Evolutionary conservation across 2,888 invertebrate species (phyloP), one percentile per base, ranked within the genome.

Genomic region (Stegana nigrithorax): DNA sequence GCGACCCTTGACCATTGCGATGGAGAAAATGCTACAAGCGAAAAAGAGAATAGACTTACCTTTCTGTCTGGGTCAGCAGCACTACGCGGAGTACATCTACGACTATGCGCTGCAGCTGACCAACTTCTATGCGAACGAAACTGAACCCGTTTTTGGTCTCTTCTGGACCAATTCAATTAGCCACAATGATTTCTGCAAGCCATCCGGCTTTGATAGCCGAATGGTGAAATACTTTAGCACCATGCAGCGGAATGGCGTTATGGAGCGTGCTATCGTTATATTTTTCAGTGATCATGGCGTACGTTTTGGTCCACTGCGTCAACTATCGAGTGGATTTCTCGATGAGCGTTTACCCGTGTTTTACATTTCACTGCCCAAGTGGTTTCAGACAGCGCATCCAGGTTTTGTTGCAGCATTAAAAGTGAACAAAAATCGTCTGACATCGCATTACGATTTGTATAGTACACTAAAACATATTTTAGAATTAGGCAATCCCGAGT

Each of bases 131-230:
- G 86, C 86, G 64, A 12, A 10, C 0, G 8, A 87, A n/a, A n/a
- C n/a, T 29, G 83, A 88, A 1, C 88, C 90, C 0, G 90, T 88
- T 72, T 93, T 94, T 73, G 92, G 92, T 0, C 85, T 93, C 14
- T 92, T 93, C 77, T 93, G 93, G 93, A 88, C 91, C 67, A 93
- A 92, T 73, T 90, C 91, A 6, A 91, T 91, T 62, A 93, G 91
- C 70, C 93, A 93, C 79, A 90, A 92, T 66, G 86, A 88, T 47
- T 86, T 90, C 50, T 90, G 90, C 70, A 87, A 88, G 1, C 88
- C 91, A 0, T 88, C 90, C 2, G 87, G 89, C 21, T 90, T 91
- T 86, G 94, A 94, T 75, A 79, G 73, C 0, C 87, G 88, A 62
- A 83, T 92, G 57, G 83, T 88, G 45, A 81, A 87, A 26, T 90